A percentile compares a stretch with the other conserved stretches of the same genome.
Evolutionary conservation across 2,113 vertebrate genomes (phyloP).

Genomic region (Ophthalmolycus amberensis): DNA sequence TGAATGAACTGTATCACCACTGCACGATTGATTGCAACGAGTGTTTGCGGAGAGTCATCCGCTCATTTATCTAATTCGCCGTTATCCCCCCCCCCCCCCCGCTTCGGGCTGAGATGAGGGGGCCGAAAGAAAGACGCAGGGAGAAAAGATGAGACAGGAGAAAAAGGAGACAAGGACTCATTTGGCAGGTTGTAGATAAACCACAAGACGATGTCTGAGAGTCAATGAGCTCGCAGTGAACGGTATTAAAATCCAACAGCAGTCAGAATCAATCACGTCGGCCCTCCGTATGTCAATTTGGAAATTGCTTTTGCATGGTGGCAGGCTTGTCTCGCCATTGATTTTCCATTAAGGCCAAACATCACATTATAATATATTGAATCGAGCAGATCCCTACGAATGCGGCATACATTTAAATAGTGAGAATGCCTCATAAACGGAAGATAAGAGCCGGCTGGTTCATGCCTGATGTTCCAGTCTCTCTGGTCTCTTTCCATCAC

Average conservation of each 20-base stretch:
- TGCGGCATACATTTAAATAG: slow-evolving; percentile 79
- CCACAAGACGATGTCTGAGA: slow-evolving; percentile 72
- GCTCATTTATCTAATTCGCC: slow-evolving; percentile 54
- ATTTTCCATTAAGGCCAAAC: slow-evolving; percentile 85
- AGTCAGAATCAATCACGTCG: slow-evolving; percentile 83
- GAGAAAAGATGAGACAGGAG: slow-evolving; percentile 37
- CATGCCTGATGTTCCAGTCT: slow-evolving; percentile 10
- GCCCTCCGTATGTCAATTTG: slow-evolving; percentile 81
- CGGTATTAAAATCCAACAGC: slow-evolving; percentile 81
- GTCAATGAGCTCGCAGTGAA: slow-evolving; percentile 81
- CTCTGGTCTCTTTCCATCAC: background rate
- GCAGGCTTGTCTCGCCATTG: slow-evolving; percentile 81
- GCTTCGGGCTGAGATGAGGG: background rate
- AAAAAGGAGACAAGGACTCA: slow-evolving; percentile 65
- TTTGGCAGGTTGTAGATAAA: slow-evolving; percentile 80
- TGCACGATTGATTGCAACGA: slow-evolving; percentile 40
- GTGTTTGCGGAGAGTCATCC: slow-evolving; percentile 19
- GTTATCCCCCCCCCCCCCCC: background rate
- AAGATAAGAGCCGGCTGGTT: slow-evolving; percentile 31
- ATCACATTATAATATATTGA: slow-evolving; percentile 84
- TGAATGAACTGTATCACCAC: slow-evolving; percentile 19
- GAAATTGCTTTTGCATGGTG: slow-evolving; percentile 83
- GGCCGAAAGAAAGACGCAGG: background rate
- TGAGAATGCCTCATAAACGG: slow-evolving; percentile 55
- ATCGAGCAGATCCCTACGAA: slow-evolving; percentile 71